Evolutionary conservation across 2,113 vertebrate species (phyloP).

Genomic region (Carassius gibelio): DNA sequence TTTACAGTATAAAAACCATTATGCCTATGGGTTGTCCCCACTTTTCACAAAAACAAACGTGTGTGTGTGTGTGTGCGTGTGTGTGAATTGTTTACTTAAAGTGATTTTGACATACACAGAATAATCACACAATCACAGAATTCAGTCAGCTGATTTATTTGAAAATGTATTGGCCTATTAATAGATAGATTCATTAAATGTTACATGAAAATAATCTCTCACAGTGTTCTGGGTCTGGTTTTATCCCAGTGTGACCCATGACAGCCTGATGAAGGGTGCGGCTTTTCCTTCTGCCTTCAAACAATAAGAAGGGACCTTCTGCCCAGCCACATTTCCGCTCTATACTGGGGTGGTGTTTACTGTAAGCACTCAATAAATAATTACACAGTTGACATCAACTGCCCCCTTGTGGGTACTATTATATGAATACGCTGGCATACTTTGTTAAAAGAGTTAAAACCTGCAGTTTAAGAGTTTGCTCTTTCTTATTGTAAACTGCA

Average conservation of each 20-base stretch:
- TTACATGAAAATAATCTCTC: neutral
- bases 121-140: neutral
- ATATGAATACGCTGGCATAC: neutral
- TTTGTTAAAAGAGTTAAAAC: neutral
- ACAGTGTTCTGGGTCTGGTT: slow-evolving; percentile 7
- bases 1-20: no score
- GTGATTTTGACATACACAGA: neutral
- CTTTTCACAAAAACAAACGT: no score
- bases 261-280: slow-evolving; percentile 56
- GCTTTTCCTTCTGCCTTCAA: slow-evolving; percentile 62
- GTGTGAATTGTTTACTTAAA: neutral
- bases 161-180: neutral
- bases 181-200: neutral
- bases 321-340: slow-evolving; percentile 55
- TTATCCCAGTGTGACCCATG: slow-evolving; percentile 51
- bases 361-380: neutral
- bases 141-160: neutral
- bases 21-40: no score
- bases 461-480: neutral
- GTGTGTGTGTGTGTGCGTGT: no score
- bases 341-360: slow-evolving; percentile 17
- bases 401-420: slow-evolving; percentile 16
- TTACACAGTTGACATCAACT: neutral
- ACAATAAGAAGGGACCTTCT: slow-evolving; percentile 58
- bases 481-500: neutral